Evolutionary conservation across 2,797 vertebrate species (phyloP).

Genomic region (Crypturellus tataupa): DNA sequence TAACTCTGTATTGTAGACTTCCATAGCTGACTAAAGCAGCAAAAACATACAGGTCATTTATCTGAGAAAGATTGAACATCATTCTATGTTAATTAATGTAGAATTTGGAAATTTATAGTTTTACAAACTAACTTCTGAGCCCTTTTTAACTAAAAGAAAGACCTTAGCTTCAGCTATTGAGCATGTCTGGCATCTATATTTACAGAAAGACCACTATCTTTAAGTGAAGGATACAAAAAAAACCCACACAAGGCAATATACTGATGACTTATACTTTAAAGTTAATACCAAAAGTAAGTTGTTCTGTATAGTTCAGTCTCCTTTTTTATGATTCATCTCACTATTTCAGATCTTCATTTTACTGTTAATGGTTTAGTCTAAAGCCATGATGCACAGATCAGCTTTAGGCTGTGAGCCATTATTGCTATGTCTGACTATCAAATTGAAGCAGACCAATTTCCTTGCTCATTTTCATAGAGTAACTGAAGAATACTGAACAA

Average conservation of each 20-base stretch:
- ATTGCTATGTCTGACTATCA: background rate
- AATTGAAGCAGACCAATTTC: background rate
- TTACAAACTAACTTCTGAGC: background rate
- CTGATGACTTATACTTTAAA: too few relatives aligned
- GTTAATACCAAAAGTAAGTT: too few relatives aligned
- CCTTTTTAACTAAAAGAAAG: fast-evolving
- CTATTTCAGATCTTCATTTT: background rate
- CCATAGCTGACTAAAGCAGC: background rate
- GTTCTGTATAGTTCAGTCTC: background rate
- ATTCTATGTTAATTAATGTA: background rate
- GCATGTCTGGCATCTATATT: background rate
- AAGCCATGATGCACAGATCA: background rate
- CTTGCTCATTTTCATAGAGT: background rate
- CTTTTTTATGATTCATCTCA: background rate
- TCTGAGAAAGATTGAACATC: background rate
- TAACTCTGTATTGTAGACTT: background rate
- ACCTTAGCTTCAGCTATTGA: background rate
- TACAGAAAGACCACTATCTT: background rate
- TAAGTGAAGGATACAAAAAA: too few relatives aligned
- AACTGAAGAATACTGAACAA: background rate
- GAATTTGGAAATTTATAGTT: background rate
- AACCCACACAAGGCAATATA: too few relatives aligned
- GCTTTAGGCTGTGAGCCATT: background rate
- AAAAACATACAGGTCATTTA: background rate
- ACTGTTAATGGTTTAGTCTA: background rate